phyloP scores from a whole-genome alignment of 1,140 invertebrate genomes.

The Drosophila quadrilineata region DNA sequence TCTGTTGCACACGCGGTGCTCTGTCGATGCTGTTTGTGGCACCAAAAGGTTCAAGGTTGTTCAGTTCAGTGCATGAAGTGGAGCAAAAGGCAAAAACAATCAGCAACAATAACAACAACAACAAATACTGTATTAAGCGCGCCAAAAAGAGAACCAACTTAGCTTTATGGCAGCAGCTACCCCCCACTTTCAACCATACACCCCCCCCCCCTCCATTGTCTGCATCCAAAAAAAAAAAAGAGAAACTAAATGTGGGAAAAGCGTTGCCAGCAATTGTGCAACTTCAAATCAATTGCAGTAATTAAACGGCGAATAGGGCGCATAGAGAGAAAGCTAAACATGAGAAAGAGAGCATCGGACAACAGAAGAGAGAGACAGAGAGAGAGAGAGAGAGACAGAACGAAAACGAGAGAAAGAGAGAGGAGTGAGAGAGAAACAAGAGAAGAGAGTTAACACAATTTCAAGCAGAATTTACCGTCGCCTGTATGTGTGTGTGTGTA shows the following conservation, averaged over 20 bases:
- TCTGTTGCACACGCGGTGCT: too few species aligned
- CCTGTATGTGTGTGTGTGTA: neutral
- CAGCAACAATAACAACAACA: slow-evolving; percentile 22
- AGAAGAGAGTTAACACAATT: too few species aligned
- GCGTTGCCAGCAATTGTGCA: neutral
- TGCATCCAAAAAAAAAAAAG: neutral
- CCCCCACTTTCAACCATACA: neutral
- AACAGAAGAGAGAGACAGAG: neutral
- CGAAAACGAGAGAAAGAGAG: neutral
- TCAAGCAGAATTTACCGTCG: too few species aligned
- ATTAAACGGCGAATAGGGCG: slow-evolving; percentile 32
- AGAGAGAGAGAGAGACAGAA: neutral
- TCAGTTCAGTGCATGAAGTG: slow-evolving; percentile 34
- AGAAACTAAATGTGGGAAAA: neutral
- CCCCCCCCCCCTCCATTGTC: neutral
- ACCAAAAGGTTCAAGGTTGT: slow-evolving; percentile 50
- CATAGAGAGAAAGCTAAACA: neutral
- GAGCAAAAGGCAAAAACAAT: slow-evolving; percentile 17
- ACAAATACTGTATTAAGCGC: slow-evolving; percentile 24
- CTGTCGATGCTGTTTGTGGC: slow-evolving; percentile 10
- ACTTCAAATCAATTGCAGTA: slow-evolving; percentile 42
- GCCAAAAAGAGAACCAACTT: slow-evolving; percentile 25
- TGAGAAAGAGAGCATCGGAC: neutral
- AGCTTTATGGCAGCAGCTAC: neutral
- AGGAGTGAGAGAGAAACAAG: too few species aligned